phyloP scores from a whole-genome alignment of 2,113 vertebrate species.

The Zonotrichia leucophrys region DNA sequence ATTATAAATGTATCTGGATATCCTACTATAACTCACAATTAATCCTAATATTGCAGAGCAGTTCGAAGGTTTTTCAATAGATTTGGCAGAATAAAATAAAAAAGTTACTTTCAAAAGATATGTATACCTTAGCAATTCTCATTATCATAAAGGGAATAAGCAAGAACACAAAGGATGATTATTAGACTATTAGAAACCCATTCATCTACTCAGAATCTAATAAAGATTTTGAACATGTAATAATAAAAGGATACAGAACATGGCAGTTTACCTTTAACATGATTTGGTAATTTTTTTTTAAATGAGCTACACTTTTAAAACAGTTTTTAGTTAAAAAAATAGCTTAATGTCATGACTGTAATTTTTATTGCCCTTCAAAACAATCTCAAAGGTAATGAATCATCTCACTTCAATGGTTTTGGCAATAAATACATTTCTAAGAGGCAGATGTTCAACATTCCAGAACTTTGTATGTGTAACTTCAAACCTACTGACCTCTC shows the following conservation, averaged over 20 bases:
- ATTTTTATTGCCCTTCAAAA: slow-evolving; percentile 61
- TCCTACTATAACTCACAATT: neutral
- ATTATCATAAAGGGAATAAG: neutral
- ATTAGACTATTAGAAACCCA: neutral
- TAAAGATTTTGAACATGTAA: neutral
- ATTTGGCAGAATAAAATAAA: neutral
- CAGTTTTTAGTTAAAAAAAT: slow-evolving; percentile 55
- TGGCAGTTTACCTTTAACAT: slow-evolving; percentile 9
- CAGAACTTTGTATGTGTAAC: slow-evolving; percentile 1
- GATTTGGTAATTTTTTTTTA: slow-evolving; percentile 52
- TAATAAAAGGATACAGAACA: slow-evolving; percentile 28
- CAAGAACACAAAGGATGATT: neutral
- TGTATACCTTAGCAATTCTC: neutral
- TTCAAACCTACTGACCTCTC: slow-evolving; percentile 30
- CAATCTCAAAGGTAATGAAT: slow-evolving; percentile 57
- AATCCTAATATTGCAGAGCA: neutral
- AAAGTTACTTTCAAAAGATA: neutral
- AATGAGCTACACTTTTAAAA: slow-evolving; percentile 47
- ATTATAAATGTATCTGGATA: neutral
- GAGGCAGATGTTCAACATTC: slow-evolving; percentile 45
- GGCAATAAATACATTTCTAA: slow-evolving; percentile 63
- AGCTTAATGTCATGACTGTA: slow-evolving; percentile 50
- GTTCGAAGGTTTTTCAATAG: neutral
- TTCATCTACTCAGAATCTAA: neutral
- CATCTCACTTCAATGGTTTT: slow-evolving; percentile 60